These are phyloP conservation scores for Synanceia verrucosa DNA, from an alignment of 2,797 vertebrate species.

Conservation along the genomic window DNA sequence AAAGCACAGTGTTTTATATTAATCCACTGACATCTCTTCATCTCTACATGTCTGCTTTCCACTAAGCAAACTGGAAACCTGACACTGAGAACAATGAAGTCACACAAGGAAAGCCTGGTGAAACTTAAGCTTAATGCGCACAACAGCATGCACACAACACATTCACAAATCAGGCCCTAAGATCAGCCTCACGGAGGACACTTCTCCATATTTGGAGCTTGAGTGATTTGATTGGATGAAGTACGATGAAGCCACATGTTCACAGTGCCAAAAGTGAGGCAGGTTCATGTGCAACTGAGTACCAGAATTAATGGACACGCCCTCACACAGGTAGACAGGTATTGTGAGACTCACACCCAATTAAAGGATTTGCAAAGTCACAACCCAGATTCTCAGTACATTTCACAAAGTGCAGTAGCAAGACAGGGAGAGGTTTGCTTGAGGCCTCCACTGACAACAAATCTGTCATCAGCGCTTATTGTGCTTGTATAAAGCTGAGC, in stretches of 20 bases:
- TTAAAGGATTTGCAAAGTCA: conserved; percentile 54
- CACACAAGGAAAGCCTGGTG: conserved; percentile 34
- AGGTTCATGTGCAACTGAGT: conserved; percentile 36
- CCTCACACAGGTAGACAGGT: conserved; percentile 61
- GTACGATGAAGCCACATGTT: conserved; percentile 21
- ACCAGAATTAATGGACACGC: conserved; percentile 59
- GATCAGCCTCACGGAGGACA: conserved; percentile 32
- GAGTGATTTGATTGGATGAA: conserved; percentile 65
- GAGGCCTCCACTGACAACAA: neutral
- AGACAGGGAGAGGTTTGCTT: conserved; percentile 20
- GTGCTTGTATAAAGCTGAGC: neutral
- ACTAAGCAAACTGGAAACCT: conserved; percentile 30
- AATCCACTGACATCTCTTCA: conserved; percentile 11
- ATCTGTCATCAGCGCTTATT: conserved; percentile 20
- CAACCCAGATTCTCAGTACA: conserved; percentile 46
- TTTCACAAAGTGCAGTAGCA: conserved; percentile 41
- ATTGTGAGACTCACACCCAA: conserved; percentile 26
- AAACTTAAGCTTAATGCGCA: conserved; percentile 35
- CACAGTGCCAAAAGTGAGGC: conserved; percentile 36
- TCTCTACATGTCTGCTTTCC: conserved; percentile 28
- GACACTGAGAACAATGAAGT: conserved; percentile 56
- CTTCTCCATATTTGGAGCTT: conserved; percentile 68
- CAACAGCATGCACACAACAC: neutral
- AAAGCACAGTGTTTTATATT: neutral
- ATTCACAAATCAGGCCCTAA: conserved; percentile 29